Conservation (phyloP, 2,113 vertebrate species). For the Oxygymnocypris stewartii region DNA sequence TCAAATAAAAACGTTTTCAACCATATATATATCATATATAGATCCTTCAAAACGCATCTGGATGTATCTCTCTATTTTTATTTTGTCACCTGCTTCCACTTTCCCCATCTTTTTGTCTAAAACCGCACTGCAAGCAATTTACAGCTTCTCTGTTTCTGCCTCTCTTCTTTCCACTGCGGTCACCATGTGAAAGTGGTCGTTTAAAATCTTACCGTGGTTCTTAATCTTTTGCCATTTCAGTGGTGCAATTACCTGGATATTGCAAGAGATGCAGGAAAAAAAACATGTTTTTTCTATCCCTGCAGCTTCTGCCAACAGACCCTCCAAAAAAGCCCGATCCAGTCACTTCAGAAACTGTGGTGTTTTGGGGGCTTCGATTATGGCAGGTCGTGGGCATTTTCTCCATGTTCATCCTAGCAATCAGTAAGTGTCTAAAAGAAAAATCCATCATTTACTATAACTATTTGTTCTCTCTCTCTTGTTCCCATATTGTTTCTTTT, state of each 20-base stretch:
- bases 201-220: not conserved
- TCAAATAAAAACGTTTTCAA: too few relatives aligned
- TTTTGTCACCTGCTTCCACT: not conserved
- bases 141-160: not conserved
- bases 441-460: not conserved
- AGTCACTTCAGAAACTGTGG: conserved; percentile 91
- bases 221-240: not conserved
- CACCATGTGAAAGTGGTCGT: not conserved
- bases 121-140: not conserved
- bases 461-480: not conserved
- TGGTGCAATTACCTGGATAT: not conserved
- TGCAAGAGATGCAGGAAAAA: not conserved
- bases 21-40: too few relatives aligned
- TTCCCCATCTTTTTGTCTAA: not conserved
- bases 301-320: conserved; percentile 80
- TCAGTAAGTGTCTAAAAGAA: conserved; percentile 80
- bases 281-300: not conserved
- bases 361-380: conserved; percentile 95
- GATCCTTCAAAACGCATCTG: not conserved
- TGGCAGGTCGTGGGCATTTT: conserved; percentile 98
- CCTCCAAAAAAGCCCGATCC: conserved; percentile 92
- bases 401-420: conserved; percentile 85
- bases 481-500: not conserved
- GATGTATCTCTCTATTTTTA: not conserved
- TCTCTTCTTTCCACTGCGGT: not conserved